Conservation (phyloP, 2,888 invertebrate species). For the Lacanobia wlatinum region DNA sequence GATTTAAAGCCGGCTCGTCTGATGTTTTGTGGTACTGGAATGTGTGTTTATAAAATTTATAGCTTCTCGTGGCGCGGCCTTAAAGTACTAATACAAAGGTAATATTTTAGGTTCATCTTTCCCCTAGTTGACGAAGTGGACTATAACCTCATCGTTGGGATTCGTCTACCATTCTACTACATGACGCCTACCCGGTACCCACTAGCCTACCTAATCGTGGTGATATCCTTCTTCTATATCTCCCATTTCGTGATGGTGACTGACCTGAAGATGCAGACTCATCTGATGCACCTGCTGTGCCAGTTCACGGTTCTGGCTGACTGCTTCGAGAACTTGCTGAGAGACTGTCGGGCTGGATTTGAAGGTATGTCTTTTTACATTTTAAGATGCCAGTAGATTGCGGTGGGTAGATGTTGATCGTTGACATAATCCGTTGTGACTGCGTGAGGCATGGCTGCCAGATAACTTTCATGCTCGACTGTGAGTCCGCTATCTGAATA, state of each 20-base stretch:
- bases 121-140: slow-evolving; percentile 82
- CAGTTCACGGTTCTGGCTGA: slow-evolving; percentile 80
- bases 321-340: slow-evolving; percentile 79
- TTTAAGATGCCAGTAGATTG: background rate
- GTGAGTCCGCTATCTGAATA: too few relatives aligned
- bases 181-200: slow-evolving; percentile 71
- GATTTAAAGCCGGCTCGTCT: too few relatives aligned
- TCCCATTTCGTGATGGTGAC: slow-evolving; percentile 83
- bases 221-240: slow-evolving; percentile 75
- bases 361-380: slow-evolving; percentile 68
- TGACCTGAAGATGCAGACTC: slow-evolving; percentile 80
- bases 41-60: too few relatives aligned
- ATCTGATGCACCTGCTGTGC: slow-evolving; percentile 82
- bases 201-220: slow-evolving; percentile 70
- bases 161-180: slow-evolving; percentile 78
- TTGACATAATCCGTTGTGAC: too few relatives aligned
- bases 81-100: background rate
- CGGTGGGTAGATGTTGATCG: too few relatives aligned
- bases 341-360: slow-evolving; percentile 72
- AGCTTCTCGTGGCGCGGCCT: too few relatives aligned
- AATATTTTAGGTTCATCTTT: slow-evolving; percentile 75
- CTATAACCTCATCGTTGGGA: slow-evolving; percentile 79
- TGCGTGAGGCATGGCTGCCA: too few relatives aligned
- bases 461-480: too few relatives aligned
- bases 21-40: too few relatives aligned